Base-by-base conservation (phyloP, 2,888 invertebrate species). In the Aleiodes alternator region DNA sequence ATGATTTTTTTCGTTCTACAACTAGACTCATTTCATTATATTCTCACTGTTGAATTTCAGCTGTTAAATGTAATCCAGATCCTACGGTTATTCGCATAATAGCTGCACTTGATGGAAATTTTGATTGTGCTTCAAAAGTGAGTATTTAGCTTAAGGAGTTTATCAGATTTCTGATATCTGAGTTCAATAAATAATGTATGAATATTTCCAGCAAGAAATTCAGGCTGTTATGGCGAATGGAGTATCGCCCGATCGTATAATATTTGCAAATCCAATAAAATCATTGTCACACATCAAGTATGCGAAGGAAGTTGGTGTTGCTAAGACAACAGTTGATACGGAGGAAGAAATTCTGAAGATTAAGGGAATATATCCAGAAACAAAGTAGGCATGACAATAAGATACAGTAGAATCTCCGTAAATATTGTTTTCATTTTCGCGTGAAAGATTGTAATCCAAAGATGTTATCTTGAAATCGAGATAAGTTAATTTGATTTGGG, bases 51-150 rank as follows among this genome's bases (percentile, higher is more conserved):
- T n/a, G 29, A 1, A 71, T 86, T 86, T 48, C 80, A 90, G 93
- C 94, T 78, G 90, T 94, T 50, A 94, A 94, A 86, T 93, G 93
- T 84, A 93, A 94, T 87, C 90, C 92, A 61, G 90, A 92, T 79
- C 86, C 89, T 31, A 86, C 90, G 2, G 89, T 89, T 3, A 81
- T 90, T 16, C 86, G 87, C 82, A 80, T 84, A 53, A 71, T 94
- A 69, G 92, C 92, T 12, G 88, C 90, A 48, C 86, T 93, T 55
- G 93, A 93, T 57, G 87, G 90, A 31, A 91, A 91, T 57, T 94
- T 94, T 86, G 93, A 94, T 84, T 94, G 93, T 85, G 93, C 94
- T 4, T 92, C 93, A 78, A 84, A 86, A 83, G 88, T 88, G 0
- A 6, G 53, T 16, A 8, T 7, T 43, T 7, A 9, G 1, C 9